Evolutionary conservation across 1,140 invertebrate genomes (phyloP), one percentile per base, ranked within the genome.

Genomic region (Megathymus violae): DNA sequence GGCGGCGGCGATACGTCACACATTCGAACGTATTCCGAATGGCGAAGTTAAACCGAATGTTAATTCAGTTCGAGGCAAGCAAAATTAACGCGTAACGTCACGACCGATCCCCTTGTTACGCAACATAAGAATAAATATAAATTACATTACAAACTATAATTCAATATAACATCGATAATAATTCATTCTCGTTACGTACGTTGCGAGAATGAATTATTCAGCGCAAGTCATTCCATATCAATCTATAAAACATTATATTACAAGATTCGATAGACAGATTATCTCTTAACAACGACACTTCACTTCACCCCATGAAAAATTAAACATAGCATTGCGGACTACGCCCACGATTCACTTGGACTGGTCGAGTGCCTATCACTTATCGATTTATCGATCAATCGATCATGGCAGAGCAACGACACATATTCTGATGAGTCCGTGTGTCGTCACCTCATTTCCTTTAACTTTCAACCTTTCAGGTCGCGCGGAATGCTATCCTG

Each of bases 401-500:
- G 43, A 25, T 64, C 61, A 72, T 3, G 66, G 38, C 44, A 59
- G 36, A 16, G 65, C 61, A 54, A 85, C 69, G 38, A 84, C 67
- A 68, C 86, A 89, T 22, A 83, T 83, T 76, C 78, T 80, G 52
- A 80, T 63, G 14, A 80, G 69, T 56, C 68, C 71, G 22, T 71
- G 74, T 11, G 64, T 56, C 54, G 52, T 64, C 68, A 4, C 7
- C 27, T 9, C 1, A 31, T 76, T 74, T 40, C 27, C 52, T 36
- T 70, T 74, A 58, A 66, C 67, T 74, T 73, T 68, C 69, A 78
- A 78, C 76, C 78, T 69, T 69, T 65, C 64, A 69, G 80, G 78
- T 74, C 76, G 75, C n/a, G n/a, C n/a, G n/a, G 65, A 68, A 62
- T 82, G 85, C 80, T 89, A 90, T 88, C 88, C 88, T 48, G 76